phyloP scores from a whole-genome alignment of 2,888 invertebrate species.

The Pherbina coryleti region DNA sequence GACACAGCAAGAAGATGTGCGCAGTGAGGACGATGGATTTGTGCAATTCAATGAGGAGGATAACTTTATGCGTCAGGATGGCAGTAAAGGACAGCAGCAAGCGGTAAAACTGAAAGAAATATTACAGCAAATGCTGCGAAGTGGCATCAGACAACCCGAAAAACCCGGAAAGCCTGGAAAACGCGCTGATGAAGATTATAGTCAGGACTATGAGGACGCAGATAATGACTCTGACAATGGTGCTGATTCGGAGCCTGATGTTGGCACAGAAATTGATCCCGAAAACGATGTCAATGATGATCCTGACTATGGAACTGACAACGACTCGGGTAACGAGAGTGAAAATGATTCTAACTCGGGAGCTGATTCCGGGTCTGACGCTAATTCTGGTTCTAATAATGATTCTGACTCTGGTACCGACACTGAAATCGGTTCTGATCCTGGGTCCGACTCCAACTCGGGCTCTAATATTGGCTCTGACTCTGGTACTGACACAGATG shows the following conservation, averaged over 20 bases:
- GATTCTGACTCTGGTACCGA: not conserved
- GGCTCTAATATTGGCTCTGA: not conserved
- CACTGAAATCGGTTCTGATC: too few relatives aligned
- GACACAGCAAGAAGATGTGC: not conserved
- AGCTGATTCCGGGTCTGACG: too few relatives aligned
- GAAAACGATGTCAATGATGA: not conserved
- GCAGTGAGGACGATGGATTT: not conserved
- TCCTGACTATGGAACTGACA: not conserved
- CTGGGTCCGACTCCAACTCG: not conserved
- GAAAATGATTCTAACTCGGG: not conserved
- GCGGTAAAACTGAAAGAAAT: too few relatives aligned
- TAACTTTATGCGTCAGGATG: too few relatives aligned
- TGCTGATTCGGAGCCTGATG: not conserved
- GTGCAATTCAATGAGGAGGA: not conserved
- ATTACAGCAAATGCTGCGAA: too few relatives aligned
- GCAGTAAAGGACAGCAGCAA: too few relatives aligned
- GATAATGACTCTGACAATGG: not conserved
- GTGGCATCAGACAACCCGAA: too few relatives aligned
- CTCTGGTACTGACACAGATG: slow-evolving; percentile 2
- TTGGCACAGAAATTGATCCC: not conserved
- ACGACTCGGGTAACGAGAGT: not conserved
- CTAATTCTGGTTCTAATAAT: not conserved
- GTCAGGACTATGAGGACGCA: not conserved
- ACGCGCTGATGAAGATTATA: too few relatives aligned
- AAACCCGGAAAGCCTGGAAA: too few relatives aligned